phyloP scores from a whole-genome alignment of 2,113 vertebrate genomes.

The Halichoerus grypus region DNA sequence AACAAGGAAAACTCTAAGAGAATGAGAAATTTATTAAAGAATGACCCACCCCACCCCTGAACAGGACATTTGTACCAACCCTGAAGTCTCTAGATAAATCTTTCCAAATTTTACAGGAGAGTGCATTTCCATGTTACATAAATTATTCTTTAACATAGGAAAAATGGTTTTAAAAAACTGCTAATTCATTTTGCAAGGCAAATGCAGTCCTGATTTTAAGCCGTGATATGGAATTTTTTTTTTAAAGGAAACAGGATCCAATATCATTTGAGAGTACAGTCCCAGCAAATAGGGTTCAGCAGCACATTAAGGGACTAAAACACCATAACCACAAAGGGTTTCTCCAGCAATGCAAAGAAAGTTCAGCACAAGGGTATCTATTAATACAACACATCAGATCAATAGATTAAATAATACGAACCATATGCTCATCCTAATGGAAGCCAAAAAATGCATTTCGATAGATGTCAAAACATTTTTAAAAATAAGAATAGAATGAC shows the following conservation, averaged over 20 bases:
- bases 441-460: conserved; percentile 72
- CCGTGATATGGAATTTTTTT: conserved; percentile 48
- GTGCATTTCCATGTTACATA: conserved; percentile 68
- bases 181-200: conserved; percentile 80
- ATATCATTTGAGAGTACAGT: conserved; percentile 49
- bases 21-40: conserved; percentile 10
- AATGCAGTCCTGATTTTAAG: conserved; percentile 71
- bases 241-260: conserved; percentile 58
- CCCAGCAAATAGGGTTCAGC: background rate
- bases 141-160: conserved; percentile 73
- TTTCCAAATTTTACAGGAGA: conserved; percentile 72
- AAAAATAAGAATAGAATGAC: conserved; percentile 55
- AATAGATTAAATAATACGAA: conserved; percentile 71
- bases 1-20: background rate
- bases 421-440: conserved; percentile 37
- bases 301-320: conserved; percentile 7
- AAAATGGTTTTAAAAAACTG: conserved; percentile 26
- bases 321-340: conserved; percentile 56
- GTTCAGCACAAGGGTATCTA: conserved; percentile 74
- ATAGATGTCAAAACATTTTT: conserved; percentile 68
- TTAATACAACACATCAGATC: conserved; percentile 65
- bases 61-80: background rate
- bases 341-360: conserved; percentile 46
- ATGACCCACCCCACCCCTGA: background rate
- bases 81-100: conserved; percentile 67